These are phyloP conservation scores for Neuroscelio doddi DNA, from an alignment of 2,888 invertebrate genomes.

Conservation along the genomic window DNA sequence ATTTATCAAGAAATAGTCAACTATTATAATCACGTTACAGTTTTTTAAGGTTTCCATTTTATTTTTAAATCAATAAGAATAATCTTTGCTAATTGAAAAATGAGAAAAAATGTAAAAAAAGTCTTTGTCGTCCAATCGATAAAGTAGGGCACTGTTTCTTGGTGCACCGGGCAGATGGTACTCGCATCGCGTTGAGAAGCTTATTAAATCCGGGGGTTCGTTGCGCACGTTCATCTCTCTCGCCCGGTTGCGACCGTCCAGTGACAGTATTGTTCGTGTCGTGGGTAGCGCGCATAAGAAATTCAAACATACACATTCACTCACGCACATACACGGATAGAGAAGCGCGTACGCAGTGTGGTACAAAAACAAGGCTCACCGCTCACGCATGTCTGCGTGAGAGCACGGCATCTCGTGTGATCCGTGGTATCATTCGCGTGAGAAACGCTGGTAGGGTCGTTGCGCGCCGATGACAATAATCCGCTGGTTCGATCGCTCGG, in stretches of 20 bases:
- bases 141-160: too few relatives aligned
- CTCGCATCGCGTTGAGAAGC: constrained; percentile 31
- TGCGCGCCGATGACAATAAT: constrained; percentile 25
- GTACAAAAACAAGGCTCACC: background rate
- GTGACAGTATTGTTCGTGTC: constrained; percentile 20
- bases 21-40: too few relatives aligned
- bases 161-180: constrained; percentile 11
- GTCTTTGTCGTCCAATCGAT: too few relatives aligned
- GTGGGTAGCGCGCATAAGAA: constrained; percentile 20
- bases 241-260: constrained; percentile 16
- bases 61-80: background rate
- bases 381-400: background rate
- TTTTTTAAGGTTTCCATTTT: too few relatives aligned
- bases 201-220: constrained; percentile 33
- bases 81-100: too few relatives aligned
- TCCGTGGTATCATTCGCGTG: background rate
- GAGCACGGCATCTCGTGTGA: background rate
- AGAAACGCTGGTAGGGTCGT: background rate
- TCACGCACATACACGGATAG: background rate
- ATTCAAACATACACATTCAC: background rate
- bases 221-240: constrained; percentile 34
- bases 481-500: constrained; percentile 22
- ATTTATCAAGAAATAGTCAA: too few relatives aligned
- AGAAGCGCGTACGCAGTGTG: too few relatives aligned
- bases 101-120: too few relatives aligned